phyloP scores from a whole-genome alignment of 2,888 invertebrate genomes.

The Dicycla oo region DNA sequence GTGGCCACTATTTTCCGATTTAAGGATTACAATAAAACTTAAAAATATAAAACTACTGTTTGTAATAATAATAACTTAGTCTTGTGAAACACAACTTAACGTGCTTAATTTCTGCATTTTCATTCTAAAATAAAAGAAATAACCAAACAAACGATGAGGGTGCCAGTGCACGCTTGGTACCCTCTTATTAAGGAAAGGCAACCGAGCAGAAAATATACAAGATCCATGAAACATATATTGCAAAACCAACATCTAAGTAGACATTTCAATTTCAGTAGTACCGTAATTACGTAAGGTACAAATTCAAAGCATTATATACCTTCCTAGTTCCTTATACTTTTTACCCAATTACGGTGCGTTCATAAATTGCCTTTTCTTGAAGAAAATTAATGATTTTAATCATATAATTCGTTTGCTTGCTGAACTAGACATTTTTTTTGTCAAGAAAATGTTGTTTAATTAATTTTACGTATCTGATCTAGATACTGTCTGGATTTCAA shows the following conservation, averaged over 20 bases:
- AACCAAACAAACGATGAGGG: no score
- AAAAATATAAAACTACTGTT: no score
- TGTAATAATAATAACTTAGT: no score
- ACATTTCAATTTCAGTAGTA: slow-evolving; percentile 4
- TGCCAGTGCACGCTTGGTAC: no score
- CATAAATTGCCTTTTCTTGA: slow-evolving; percentile 5
- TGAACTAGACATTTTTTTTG: not conserved
- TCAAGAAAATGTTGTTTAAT: not conserved
- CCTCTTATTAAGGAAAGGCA: not conserved
- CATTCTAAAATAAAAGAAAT: not conserved
- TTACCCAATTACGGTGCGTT: not conserved
- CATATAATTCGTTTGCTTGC: not conserved
- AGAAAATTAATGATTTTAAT: slow-evolving; percentile 5
- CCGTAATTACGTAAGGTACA: not conserved
- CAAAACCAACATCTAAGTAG: slow-evolving; percentile 9
- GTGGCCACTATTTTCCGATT: no score
- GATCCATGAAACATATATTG: not conserved
- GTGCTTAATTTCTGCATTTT: no score
- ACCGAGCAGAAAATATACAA: not conserved
- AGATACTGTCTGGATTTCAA: not conserved
- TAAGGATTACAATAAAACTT: no score
- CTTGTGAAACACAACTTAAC: no score
- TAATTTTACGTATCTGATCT: not conserved
- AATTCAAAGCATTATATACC: not conserved
- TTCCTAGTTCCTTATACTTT: not conserved